Base-by-base conservation (phyloP, 2,888 invertebrate genomes). In the Polydrusus cervinus region DNA sequence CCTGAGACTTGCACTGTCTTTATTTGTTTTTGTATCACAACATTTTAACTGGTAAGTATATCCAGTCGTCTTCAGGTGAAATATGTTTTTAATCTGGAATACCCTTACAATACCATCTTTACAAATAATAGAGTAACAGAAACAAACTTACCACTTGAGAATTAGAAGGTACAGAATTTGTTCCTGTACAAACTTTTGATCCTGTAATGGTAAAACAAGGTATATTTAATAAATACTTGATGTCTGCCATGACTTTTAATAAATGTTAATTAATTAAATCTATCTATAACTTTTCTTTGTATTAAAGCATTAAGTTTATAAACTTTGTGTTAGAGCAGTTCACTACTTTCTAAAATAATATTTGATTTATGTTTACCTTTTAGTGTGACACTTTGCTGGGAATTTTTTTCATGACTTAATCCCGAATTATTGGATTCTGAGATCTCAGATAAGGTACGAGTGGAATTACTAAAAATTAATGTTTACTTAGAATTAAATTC, bases 331-430 rank as follows among this genome's bases (percentile, higher is more conserved):
- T 3, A 45, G 8, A 30, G 25, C n/a, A 25, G 20, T 25, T 45
- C 49, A 64, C 30, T 34, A 47, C 20, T 45, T 25, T 20, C 14
- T 62, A 45, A 53, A 40, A n/a, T 14, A 51, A 25, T 66, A 34
- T 38, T 66, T 47, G 18, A n/a, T 51, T 11, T 51, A 40, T 16
- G 38, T 38, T 53, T 73, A 73, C 73, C 73, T 73, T 67, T 73
- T 73, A 73, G 38, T 67, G 61, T 34, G 40, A 49, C 16, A 67
- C 25, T 60, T 20, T 65, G 43, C 55, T 65, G 34, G 66, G 16
- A 66, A 47, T 51, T 18, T 51, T 73, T 16, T n/a, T 16, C 73
- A 73, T 73, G 62, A 57, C 49, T 73, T 67, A 61, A 57, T 68
- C 45, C 68, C 53, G 66, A 38, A 55, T 55, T 67, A 67, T 25